Percentiles rank a stretch among this genome's conserved stretches.
Evolutionary conservation across 2,888 invertebrate genomes (phyloP).

Genomic region (Herminia tarsipennalis): DNA sequence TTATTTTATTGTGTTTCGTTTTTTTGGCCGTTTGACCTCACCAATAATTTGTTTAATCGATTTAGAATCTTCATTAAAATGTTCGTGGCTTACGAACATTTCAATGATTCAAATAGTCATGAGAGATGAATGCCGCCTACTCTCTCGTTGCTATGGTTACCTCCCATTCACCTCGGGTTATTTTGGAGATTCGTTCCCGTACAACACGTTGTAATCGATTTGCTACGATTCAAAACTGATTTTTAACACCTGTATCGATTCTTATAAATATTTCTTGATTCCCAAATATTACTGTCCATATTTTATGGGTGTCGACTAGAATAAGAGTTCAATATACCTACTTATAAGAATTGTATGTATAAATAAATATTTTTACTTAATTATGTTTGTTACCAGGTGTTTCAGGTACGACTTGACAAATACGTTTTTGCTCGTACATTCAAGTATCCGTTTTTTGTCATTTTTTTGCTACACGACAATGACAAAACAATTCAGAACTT

Average conservation of each 20-base stretch:
- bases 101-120: conserved; percentile 30
- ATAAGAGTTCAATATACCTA: conserved; percentile 15
- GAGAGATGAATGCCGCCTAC: conserved; percentile 28
- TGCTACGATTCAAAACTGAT: conserved; percentile 56
- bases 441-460: conserved; percentile 51
- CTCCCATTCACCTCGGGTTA: conserved; percentile 47
- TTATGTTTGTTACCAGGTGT: conserved; percentile 35
- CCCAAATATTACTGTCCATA: conserved; percentile 13
- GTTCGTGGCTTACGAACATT: conserved; percentile 17
- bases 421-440: conserved; percentile 45
- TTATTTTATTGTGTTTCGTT: not conserved
- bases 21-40: conserved; percentile 9
- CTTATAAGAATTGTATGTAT: conserved; percentile 19
- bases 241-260: conserved; percentile 44
- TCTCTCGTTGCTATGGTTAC: conserved; percentile 47
- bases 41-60: conserved; percentile 28
- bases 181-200: conserved; percentile 58
- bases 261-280: conserved; percentile 32
- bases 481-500: conserved; percentile 35
- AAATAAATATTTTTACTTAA: conserved; percentile 34
- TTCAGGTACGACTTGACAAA: conserved; percentile 40
- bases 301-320: conserved; percentile 22
- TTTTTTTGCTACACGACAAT: conserved; percentile 41
- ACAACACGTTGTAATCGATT: conserved; percentile 61
- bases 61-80: conserved; percentile 21